A percentile compares a stretch with the other conserved stretches of the same genome.
These are phyloP conservation scores for Hetaerina americana DNA, from an alignment of 1,140 invertebrate genomes.

Conservation along the genomic window DNA sequence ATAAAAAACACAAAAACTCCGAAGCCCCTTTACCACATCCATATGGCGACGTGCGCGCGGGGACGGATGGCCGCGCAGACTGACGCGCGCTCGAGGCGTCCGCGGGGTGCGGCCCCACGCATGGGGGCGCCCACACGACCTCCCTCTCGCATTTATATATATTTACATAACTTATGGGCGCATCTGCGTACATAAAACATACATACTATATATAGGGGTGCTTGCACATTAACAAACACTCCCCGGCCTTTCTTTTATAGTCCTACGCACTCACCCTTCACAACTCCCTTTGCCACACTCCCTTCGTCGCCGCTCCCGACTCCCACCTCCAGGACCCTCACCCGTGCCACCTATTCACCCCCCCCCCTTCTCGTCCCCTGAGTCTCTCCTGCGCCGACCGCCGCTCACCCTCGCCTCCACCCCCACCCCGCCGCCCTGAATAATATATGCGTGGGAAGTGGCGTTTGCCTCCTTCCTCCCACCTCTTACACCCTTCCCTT, in stretches of 20 bases:
- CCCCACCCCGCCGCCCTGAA: too few relatives aligned
- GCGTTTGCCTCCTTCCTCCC: too few relatives aligned
- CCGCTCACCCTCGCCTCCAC: too few relatives aligned
- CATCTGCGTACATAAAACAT: not conserved
- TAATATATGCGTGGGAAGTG: too few relatives aligned
- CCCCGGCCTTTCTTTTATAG: not conserved
- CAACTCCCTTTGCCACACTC: not conserved
- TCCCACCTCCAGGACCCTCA: too few relatives aligned
- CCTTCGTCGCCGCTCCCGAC: not conserved
- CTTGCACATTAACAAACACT: not conserved
- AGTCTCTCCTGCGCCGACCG: too few relatives aligned
- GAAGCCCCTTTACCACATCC: not conserved
- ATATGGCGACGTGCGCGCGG: not conserved
- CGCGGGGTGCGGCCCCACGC: too few relatives aligned
- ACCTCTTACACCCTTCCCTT: too few relatives aligned
- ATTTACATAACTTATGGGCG: not conserved
- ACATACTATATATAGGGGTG: not conserved
- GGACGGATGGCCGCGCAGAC: not conserved
- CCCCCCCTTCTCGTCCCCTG: too few relatives aligned
- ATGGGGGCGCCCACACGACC: not conserved
- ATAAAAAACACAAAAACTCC: too few relatives aligned
- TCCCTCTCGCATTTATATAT: not conserved
- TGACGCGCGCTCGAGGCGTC: too few relatives aligned
- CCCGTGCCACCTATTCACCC: not conserved
- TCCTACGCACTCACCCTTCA: not conserved